Percentiles rank a stretch among this genome's conserved stretches.
Conservation (phyloP, 2,113 vertebrate species). For the Brachyhypopomus gauderio region DNA sequence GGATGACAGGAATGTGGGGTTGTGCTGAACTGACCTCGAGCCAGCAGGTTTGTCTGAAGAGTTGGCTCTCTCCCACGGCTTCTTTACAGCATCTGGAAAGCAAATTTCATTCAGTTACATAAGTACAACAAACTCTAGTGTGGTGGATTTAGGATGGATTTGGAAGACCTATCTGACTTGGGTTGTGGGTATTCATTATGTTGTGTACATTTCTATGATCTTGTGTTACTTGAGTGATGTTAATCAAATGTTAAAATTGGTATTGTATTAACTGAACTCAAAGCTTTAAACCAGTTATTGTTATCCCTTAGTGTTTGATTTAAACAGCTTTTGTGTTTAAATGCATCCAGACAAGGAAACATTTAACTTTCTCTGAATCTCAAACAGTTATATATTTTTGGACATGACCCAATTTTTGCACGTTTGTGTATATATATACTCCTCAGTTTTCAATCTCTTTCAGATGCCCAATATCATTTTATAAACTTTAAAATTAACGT, state of each 20-base stretch:
- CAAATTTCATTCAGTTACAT: not conserved
- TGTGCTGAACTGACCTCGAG: constrained; percentile 82
- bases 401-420: no score
- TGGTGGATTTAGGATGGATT: not conserved
- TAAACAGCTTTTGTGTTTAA: no score
- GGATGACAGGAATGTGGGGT: not conserved
- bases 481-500: not conserved
- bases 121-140: not conserved
- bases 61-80: constrained; percentile 97
- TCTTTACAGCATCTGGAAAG: constrained; percentile 86
- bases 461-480: not conserved
- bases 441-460: not conserved
- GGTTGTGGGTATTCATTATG: not conserved
- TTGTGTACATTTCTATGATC: no score
- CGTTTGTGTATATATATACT: not conserved
- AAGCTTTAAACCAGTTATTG: no score
- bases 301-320: no score
- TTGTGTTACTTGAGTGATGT: no score
- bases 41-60: constrained; percentile 92
- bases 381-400: no score
- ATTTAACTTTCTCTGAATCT: no score
- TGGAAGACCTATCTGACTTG: not conserved
- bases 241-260: no score
- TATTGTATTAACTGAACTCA: no score
- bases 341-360: no score